A percentile compares a stretch with the other conserved stretches of the same genome.
Conservation (phyloP, 1,140 invertebrate genomes). For the Drosophila miranda region DNA sequence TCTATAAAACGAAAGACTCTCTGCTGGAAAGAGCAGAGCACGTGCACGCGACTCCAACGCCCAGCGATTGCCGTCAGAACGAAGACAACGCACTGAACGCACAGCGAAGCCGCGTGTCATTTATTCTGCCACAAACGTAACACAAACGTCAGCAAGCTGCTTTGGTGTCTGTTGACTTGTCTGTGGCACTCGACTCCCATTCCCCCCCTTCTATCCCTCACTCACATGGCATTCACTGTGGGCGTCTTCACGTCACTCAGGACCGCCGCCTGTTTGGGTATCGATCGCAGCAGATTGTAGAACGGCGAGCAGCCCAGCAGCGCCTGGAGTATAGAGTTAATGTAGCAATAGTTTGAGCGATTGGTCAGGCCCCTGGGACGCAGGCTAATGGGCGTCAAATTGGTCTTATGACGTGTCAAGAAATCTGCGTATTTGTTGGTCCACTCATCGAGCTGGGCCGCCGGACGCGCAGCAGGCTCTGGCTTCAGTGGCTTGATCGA, state of each 20-base stretch:
- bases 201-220: slow-evolving; percentile 1
- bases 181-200: slow-evolving; percentile 41
- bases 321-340: slow-evolving; percentile 95
- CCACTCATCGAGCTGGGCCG: slow-evolving; percentile 71
- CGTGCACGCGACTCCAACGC: slow-evolving; percentile 40
- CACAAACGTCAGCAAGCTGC: slow-evolving; percentile 62
- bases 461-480: slow-evolving; percentile 29
- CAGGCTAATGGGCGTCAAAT: slow-evolving; percentile 88
- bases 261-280: slow-evolving; percentile 85
- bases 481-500: slow-evolving; percentile 51
- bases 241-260: slow-evolving; percentile 89
- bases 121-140: slow-evolving; percentile 77
- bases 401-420: slow-evolving; percentile 87
- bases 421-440: slow-evolving; percentile 86
- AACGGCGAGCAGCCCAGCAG: slow-evolving; percentile 96
- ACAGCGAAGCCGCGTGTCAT: slow-evolving; percentile 23
- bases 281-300: slow-evolving; percentile 92
- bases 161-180: slow-evolving; percentile 74
- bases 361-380: slow-evolving; percentile 94
- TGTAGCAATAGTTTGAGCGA: slow-evolving; percentile 97
- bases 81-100: slow-evolving; percentile 34
- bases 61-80: slow-evolving; percentile 46
- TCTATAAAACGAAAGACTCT: slow-evolving; percentile 4
- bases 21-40: slow-evolving; percentile 23
- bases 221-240: slow-evolving; percentile 92